Evolutionary conservation across 2,888 invertebrate species (phyloP).

Genomic region (Eudasyphora cyanicolor): DNA sequence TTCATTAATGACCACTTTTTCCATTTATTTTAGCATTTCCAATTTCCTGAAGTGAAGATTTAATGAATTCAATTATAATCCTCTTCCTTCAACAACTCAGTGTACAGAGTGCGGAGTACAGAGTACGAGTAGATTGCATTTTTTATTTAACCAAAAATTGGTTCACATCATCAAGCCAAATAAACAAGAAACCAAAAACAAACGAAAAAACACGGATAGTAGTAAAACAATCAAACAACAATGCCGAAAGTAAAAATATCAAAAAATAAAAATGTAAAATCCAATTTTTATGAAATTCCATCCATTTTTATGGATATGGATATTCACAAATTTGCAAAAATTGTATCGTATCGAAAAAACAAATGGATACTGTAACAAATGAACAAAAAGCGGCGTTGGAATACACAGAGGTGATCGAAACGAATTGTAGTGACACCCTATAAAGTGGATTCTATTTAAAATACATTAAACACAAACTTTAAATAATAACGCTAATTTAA

Average conservation of each 20-base stretch:
- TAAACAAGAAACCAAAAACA: background rate
- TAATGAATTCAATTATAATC: too few relatives aligned
- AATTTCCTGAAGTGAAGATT: background rate
- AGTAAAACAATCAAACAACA: background rate
- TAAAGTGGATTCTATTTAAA: too few relatives aligned
- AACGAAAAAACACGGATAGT: background rate
- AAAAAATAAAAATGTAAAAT: background rate
- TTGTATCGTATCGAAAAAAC: background rate
- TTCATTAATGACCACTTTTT: background rate
- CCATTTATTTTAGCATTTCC: background rate
- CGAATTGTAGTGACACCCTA: too few relatives aligned
- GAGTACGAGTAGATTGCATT: background rate
- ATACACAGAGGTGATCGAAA: background rate
- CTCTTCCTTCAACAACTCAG: background rate
- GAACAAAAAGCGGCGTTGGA: background rate
- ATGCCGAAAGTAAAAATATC: background rate
- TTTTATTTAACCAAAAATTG: slow-evolving; percentile 5
- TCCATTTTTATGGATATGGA: slow-evolving; percentile 19
- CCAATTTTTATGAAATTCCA: slow-evolving; percentile 10
- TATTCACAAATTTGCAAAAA: slow-evolving; percentile 14
- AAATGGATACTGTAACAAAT: background rate
- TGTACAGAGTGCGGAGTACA: background rate
- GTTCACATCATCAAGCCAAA: background rate
- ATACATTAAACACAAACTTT: too few relatives aligned
- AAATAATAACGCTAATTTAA: too few relatives aligned